These are phyloP conservation scores for Rhabdornis inornatus DNA, from an alignment of 2,113 vertebrate species.

Conservation along the genomic window DNA sequence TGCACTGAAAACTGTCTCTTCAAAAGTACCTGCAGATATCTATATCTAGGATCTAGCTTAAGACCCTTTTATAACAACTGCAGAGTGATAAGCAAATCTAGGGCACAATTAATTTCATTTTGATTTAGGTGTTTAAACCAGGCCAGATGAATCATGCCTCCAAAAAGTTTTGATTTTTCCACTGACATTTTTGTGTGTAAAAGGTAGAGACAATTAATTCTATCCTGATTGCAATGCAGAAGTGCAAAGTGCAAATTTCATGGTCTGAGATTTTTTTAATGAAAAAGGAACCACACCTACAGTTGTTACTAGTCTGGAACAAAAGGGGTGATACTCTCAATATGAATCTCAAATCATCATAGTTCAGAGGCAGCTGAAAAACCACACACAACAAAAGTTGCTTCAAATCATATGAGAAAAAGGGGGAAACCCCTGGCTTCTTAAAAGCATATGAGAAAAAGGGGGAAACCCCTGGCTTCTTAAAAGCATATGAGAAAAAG, in stretches of 20 bases:
- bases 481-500: background rate
- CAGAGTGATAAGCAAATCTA: background rate
- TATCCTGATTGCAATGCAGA: background rate
- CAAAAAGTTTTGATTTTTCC: background rate
- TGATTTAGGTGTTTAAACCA: background rate
- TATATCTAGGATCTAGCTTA: background rate
- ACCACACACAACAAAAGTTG: background rate
- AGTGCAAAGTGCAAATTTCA: background rate
- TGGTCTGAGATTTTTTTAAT: background rate
- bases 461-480: background rate
- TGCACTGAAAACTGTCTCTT: background rate
- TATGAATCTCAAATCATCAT: background rate
- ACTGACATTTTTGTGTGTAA: background rate
- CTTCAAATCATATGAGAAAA: background rate
- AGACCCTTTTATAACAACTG: background rate
- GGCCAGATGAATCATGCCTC: background rate
- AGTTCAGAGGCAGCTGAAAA: background rate
- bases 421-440: background rate
- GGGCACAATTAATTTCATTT: background rate
- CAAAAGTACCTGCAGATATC: background rate
- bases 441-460: background rate
- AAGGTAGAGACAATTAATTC: background rate
- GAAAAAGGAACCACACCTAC: background rate
- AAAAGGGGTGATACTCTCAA: background rate
- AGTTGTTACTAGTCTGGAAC: background rate